Evolutionary conservation across 2,888 invertebrate species (phyloP).

Genomic region (Lasius platythorax): DNA sequence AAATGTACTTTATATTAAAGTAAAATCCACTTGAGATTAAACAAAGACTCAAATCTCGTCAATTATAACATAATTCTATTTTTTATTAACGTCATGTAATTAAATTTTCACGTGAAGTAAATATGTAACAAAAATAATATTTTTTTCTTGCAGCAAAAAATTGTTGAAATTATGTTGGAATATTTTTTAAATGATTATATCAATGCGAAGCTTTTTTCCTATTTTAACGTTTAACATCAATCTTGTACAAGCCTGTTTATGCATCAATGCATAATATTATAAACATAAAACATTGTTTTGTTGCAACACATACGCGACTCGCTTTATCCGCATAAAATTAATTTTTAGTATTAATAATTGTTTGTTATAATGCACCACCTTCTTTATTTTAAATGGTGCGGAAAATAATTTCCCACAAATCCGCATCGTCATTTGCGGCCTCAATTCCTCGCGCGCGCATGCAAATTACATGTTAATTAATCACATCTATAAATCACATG

Average conservation of each 20-base stretch:
- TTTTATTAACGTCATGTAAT: background rate
- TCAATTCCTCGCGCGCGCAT: slow-evolving; percentile 21
- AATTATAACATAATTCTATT: background rate
- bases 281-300: background rate
- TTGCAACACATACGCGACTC: background rate
- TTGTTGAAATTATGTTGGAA: background rate
- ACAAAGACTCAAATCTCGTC: background rate
- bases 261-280: background rate
- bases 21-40: background rate
- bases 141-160: background rate
- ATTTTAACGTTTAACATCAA: slow-evolving; percentile 5
- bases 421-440: slow-evolving; percentile 22
- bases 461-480: slow-evolving; percentile 49
- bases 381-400: slow-evolving; percentile 29
- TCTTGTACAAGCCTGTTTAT: background rate
- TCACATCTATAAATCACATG: slow-evolving; percentile 41
- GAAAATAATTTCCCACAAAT: slow-evolving; percentile 36
- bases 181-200: background rate
- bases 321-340: slow-evolving; percentile 1
- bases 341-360: slow-evolving; percentile 42
- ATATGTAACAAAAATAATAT: background rate
- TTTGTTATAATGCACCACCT: background rate
- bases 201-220: background rate
- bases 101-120: background rate
- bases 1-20: background rate